Evolutionary conservation across 2,888 invertebrate species (phyloP), one percentile per base, ranked within the genome.

Genomic region (Andrena hattorfiana): DNA sequence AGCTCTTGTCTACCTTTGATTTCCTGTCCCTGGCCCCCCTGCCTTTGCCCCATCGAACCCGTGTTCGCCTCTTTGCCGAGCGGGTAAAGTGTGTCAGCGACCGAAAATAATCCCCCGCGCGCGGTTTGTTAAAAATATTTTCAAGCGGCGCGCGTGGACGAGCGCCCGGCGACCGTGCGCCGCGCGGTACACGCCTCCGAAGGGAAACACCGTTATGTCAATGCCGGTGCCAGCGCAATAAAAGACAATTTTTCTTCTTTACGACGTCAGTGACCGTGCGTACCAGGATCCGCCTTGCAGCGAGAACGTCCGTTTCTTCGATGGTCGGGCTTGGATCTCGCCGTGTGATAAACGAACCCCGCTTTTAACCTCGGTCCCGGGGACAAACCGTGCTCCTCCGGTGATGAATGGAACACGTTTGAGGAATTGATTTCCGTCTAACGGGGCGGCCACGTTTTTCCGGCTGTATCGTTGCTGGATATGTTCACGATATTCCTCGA

Each of bases 81-180:
- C 68, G 23, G n/a, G 69, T 30, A 75, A 85, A 85, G 74, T 85
- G 77, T 85, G 85, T 77, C 85, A 80, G 72, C 68, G 83, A 79
- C 77, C 79, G 83, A 77, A 85, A 85, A 85, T 85, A 85, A 83
- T 85, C 68, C 59, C 67, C 20, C 26, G 56, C 69, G 2, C 42
- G 70, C 35, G 77, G 79, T 85, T 85, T 77, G 83, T 85, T 85
- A 80, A 85, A 83, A 85, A 85, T 83, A 85, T 83, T 83, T 82
- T 74, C 78, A 64, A 85, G 67, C 81, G 30, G 28, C 30, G 16
- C 35, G 16, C 35, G 10, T n/a, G 35, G 2, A 2, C 63, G 68
- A 42, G 10, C 35, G 16, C 56, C n/a, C 2, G n/a, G 32, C 64
- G 62, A 26, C 32, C 56, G 32, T 26, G 16, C 42, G 56, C 54